Percentiles rank a stretch among this genome's conserved stretches.
phyloP scores from a whole-genome alignment of 2,797 vertebrate species.

The Rhodeus uyekii region DNA sequence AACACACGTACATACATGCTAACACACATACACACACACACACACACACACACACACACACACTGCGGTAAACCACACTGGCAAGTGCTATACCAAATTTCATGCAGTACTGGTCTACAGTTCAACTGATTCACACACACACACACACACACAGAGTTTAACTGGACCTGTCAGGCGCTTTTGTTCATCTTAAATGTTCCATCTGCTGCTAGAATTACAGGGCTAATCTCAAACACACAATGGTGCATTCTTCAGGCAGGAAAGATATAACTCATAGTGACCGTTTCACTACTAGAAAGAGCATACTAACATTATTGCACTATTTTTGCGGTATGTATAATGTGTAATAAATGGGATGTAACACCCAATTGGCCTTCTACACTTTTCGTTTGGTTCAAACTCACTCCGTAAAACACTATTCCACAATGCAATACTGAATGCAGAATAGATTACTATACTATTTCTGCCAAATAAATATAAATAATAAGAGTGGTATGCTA shows the following conservation, averaged over 20 bases:
- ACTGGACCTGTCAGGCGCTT: not conserved
- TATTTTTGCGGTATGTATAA: not conserved
- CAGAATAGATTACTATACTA: not conserved
- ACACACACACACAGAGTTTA: not conserved
- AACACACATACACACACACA: not conserved
- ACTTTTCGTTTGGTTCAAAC: not conserved
- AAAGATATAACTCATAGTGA: not conserved
- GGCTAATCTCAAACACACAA: slow-evolving; percentile 25
- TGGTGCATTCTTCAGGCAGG: slow-evolving; percentile 10
- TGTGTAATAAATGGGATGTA: too few relatives aligned
- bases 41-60: slow-evolving; percentile 45
- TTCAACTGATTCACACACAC: slow-evolving; percentile 12
- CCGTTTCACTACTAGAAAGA: not conserved
- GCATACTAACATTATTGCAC: not conserved
- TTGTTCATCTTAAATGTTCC: slow-evolving; percentile 24
- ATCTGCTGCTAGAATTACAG: slow-evolving; percentile 11
- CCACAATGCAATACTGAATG: not conserved
- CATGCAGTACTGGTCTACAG: slow-evolving; percentile 19
- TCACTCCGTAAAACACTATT: not conserved
- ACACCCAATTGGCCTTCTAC: not conserved
- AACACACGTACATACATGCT: slow-evolving; percentile 15
- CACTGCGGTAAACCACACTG: slow-evolving; percentile 35
- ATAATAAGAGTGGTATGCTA: not conserved
- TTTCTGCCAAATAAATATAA: not conserved
- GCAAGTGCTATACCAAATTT: slow-evolving; percentile 17